phyloP scores from a whole-genome alignment of 2,113 vertebrate genomes.

The Engystomops pustulosus region DNA sequence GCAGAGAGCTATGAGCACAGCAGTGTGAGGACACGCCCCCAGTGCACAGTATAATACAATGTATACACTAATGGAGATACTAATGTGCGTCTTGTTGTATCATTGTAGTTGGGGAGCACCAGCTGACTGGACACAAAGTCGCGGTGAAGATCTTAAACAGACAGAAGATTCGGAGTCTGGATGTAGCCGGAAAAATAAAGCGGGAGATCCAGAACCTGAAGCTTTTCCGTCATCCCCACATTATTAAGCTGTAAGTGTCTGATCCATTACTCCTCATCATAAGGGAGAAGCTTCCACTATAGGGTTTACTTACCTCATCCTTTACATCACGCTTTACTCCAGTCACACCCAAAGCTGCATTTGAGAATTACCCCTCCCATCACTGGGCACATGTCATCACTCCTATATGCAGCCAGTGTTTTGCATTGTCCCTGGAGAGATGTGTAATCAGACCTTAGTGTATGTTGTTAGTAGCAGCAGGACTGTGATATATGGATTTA shows the following conservation, averaged over 20 bases:
- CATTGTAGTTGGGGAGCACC: conserved; percentile 91
- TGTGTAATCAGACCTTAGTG: no score
- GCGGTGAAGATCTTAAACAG: conserved; percentile 98
- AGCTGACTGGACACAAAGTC: conserved; percentile 96
- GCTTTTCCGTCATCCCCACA: conserved; percentile 97
- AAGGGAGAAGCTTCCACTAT: no score
- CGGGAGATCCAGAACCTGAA: conserved; percentile 98
- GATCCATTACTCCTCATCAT: no score
- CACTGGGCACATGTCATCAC: no score
- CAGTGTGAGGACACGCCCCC: no score
- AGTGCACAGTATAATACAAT: neutral
- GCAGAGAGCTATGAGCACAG: no score
- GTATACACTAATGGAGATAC: neutral
- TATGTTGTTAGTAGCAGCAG: no score
- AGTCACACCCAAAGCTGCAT: neutral
- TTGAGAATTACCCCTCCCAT: no score
- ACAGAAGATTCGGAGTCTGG: conserved; percentile 96
- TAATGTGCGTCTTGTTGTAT: conserved; percentile 51
- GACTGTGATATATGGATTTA: no score
- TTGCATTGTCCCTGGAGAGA: no score
- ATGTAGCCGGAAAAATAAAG: conserved; percentile 99
- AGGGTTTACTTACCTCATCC: no score
- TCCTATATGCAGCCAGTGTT: no score
- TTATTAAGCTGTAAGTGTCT: conserved; percentile 96
- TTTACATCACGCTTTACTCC: neutral